A percentile compares a stretch with the other conserved stretches of the same genome.
Evolutionary conservation across 2,797 vertebrate species (phyloP).

Genomic region (Rallus crepitans): DNA sequence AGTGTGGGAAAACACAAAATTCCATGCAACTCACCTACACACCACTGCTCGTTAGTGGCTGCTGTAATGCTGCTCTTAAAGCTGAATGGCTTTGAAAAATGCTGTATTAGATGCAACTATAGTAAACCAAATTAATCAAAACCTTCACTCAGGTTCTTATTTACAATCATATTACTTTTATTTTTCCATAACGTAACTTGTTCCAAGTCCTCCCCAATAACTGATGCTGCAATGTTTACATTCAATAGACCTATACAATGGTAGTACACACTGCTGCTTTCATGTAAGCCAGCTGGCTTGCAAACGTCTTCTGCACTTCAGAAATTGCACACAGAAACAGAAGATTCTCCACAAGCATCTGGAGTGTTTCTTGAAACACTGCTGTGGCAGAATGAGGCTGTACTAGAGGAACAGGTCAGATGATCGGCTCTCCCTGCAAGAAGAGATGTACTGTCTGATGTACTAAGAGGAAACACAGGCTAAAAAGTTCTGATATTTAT

Average conservation of each 20-base stretch:
- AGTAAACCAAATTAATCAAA: constrained; percentile 2
- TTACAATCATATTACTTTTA: constrained; percentile 57
- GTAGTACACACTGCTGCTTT: neutral
- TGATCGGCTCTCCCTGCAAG: neutral
- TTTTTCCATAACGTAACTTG: constrained; percentile 44
- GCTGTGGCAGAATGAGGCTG: neutral
- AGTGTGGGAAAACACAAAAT: neutral
- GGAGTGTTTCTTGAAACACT: neutral
- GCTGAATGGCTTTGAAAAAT: neutral
- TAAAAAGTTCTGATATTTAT: neutral
- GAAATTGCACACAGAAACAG: neutral
- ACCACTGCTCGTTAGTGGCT: neutral
- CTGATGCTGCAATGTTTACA: neutral
- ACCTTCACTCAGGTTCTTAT: constrained; percentile 23
- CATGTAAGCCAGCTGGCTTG: neutral
- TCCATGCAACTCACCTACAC: neutral
- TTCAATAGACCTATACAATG: neutral
- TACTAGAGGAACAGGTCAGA: neutral
- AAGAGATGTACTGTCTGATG: neutral
- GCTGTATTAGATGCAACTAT: neutral
- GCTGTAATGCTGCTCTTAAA: neutral
- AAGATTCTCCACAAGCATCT: neutral
- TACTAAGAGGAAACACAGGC: neutral
- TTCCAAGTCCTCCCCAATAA: constrained; percentile 18
- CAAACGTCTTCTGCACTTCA: neutral